Evolutionary conservation across 2,888 invertebrate species (phyloP).

Genomic region (Sialis lutaria): DNA sequence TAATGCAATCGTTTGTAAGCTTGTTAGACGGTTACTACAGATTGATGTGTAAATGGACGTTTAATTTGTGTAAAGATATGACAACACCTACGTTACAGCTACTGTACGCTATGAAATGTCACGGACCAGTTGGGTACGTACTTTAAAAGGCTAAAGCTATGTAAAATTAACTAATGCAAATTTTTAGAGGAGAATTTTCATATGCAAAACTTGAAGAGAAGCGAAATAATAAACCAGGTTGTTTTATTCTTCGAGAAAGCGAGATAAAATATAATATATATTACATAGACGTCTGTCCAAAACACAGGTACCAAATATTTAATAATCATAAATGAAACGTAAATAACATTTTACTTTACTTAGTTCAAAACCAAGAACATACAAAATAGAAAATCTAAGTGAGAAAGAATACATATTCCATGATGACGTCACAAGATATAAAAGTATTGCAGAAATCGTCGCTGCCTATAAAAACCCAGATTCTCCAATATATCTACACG

Average conservation of each 20-base stretch:
- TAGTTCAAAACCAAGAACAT: constrained; percentile 50
- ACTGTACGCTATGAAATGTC: constrained; percentile 58
- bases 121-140: constrained; percentile 76
- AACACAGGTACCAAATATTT: constrained; percentile 35
- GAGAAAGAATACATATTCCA: constrained; percentile 36
- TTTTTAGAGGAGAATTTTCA: constrained; percentile 62
- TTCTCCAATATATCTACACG: constrained; percentile 41
- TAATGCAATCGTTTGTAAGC: constrained; percentile 63
- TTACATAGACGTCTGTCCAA: constrained; percentile 66
- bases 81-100: constrained; percentile 61
- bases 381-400: constrained; percentile 41
- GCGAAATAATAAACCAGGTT: constrained; percentile 53
- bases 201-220: constrained; percentile 70
- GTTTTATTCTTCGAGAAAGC: constrained; percentile 68
- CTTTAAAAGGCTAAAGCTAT: constrained; percentile 1
- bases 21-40: constrained; percentile 76
- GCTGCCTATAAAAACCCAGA: constrained; percentile 41
- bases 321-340: background rate
- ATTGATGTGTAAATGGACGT: constrained; percentile 75
- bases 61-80: constrained; percentile 71
- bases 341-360: constrained; percentile 11
- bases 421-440: constrained; percentile 31
- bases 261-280: constrained; percentile 62
- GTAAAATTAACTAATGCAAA: background rate
- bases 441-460: constrained; percentile 42